Conservation (phyloP, 1,140 invertebrate genomes). For the Calliphora vicina region DNA sequence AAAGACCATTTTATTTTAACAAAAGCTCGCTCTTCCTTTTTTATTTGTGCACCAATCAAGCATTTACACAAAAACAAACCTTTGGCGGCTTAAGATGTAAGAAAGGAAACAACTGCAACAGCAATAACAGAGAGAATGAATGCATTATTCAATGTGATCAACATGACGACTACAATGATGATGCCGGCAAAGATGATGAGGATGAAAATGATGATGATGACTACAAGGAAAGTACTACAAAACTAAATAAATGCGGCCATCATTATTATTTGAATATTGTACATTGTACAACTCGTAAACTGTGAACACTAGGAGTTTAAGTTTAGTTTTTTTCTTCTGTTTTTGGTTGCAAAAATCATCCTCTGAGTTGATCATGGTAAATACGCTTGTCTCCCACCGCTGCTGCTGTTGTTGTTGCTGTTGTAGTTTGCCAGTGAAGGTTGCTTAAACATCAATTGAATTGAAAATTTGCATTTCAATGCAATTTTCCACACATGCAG, state of each 20-base stretch:
- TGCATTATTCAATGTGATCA: slow-evolving; percentile 35
- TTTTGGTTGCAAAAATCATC: slow-evolving; percentile 44
- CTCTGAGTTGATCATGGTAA: slow-evolving; percentile 43
- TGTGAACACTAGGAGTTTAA: slow-evolving; percentile 17
- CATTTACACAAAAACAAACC: background rate
- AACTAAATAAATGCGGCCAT: slow-evolving; percentile 3
- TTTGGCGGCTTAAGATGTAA: slow-evolving; percentile 33
- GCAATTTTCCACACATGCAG: slow-evolving; percentile 61
- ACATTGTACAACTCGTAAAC: slow-evolving; percentile 1
- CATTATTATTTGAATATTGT: slow-evolving; percentile 30
- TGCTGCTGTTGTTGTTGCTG: background rate
- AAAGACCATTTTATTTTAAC: background rate
- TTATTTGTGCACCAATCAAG: background rate
- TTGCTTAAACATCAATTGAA: slow-evolving; percentile 50
- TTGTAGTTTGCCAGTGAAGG: background rate
- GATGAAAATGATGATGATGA: background rate
- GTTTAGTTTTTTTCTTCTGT: background rate
- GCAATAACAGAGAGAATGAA: background rate
- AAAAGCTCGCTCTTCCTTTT: background rate
- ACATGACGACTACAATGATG: slow-evolving; percentile 32
- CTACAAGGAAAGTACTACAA: background rate
- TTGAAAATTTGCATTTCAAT: slow-evolving; percentile 61
- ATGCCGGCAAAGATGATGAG: slow-evolving; percentile 30
- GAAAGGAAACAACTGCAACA: background rate
- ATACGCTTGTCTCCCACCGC: slow-evolving; percentile 36